Evolutionary conservation across 1,140 invertebrate genomes (phyloP), one percentile per base, ranked within the genome.

Genomic region (Orius laevigatus): DNA sequence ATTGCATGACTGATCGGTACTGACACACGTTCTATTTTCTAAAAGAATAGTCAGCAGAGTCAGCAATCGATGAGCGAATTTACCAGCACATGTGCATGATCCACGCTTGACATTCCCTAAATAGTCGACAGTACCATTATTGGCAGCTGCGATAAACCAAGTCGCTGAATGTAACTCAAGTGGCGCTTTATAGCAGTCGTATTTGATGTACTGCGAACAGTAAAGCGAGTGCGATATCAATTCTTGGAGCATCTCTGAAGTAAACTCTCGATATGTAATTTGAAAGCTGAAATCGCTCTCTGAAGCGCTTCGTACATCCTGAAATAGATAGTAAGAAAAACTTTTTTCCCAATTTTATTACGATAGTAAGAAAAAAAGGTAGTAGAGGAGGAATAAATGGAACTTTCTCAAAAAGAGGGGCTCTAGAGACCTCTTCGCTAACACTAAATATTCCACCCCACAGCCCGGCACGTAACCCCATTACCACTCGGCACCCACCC

Each of bases 191-290:
- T 82, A 82, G 57, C 90, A 95, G 53, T 91, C 84, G 59, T 92
- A 95, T 58, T 86, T 86, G 18, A 94, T 80, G 55, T 85, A 79
- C 61, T 94, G 90, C 47, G 80, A 80, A 59, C 90, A 95, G 59
- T 83, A 81, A 33, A 88, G 69, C 0, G 89, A 93, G 60, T 87
- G 84, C 0, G 79, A 81, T 25, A 92, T 89, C 35, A 95, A 65
- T 58, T 86, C 81, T 58, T 88, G 82, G 1, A 95, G 67, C 84
- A 92, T 91, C 60, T 87, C 82, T 0, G 80, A 79, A 2, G 78
- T 80, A 60, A 95, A 90, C 56, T 91, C 84, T 49, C 89, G 70
- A 57, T 92, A 92, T 46, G 78, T 85, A 20, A 92, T 84, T 49
- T 74, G 79, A 56, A 88, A 82, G 43, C 76, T 81, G 54, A 90